Base-by-base conservation (phyloP, 2,113 vertebrate genomes). In the Psettodes erumei region DNA sequence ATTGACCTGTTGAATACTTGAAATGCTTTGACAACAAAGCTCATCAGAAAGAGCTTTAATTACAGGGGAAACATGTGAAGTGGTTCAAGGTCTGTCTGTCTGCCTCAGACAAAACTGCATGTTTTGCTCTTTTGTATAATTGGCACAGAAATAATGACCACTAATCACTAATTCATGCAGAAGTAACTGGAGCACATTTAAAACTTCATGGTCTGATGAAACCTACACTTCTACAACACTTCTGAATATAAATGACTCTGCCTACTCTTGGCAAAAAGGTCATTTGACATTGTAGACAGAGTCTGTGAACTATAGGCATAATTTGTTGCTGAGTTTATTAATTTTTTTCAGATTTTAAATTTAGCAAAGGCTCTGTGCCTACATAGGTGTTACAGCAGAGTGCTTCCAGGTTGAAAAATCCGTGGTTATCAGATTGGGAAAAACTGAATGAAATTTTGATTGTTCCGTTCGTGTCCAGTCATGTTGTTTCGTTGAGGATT, bases 401-500 rank as follows among this genome's bases (percentile, higher is more conserved):
- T 4, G 2, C 35, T 65, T 13, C 71, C 50, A 53, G 42, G 45
- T 32, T 53, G 21, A 58, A 58, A 5, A 54, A 58, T n/a, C 53
- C 40, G 12, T 37, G 66, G 25, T 25, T 6, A 25, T 61, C 32
- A 55, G 19, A 45, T 37, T 32, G 3, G 5, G 7, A 45, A 51
- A 72, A 27, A 62, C n/a, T 3, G 40, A 42, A 68, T 56, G 25
- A 43, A 71, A 66, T 54, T 69, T 69, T 54, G 12, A 59, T 53
- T 38, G 4, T 81, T 30, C 51, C 50, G 60, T 68, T 35, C 45
- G n/a, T 40, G 71, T 65, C 61, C 45, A 75, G 50, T 27, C 58
- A 38, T 58, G 63, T 45, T 59, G 28, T 50, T 77, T 58, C 38
- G 45, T 15, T n/a, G n/a, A 61, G 28, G 70, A 77, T 25, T 38